Percentiles rank a stretch among this genome's conserved stretches.
Evolutionary conservation across 2,797 vertebrate genomes (phyloP).

Genomic region (Mus spretus): DNA sequence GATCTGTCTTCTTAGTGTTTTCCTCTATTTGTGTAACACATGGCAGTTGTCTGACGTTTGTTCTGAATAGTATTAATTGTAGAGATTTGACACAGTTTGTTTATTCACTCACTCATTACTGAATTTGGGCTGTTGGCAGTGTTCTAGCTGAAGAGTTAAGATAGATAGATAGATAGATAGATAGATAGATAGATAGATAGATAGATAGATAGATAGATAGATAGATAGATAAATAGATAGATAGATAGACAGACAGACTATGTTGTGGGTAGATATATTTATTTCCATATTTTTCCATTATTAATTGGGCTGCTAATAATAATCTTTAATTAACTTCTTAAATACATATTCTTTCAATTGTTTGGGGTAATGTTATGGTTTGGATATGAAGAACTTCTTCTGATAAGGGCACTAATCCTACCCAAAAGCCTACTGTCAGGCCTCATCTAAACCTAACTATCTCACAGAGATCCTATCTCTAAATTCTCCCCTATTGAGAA

Average conservation of each 20-base stretch:
- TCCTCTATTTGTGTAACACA: not conserved
- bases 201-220: too few relatives aligned
- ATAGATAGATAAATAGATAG: too few relatives aligned
- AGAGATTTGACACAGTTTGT: not conserved
- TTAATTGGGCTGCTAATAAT: not conserved
- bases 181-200: too few relatives aligned
- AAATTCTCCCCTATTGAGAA: not conserved
- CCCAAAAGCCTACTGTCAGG: not conserved
- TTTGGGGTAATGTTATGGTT: not conserved
- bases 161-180: too few relatives aligned
- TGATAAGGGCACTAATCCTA: not conserved
- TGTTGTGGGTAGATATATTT: slow-evolving; percentile 6
- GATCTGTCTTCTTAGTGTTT: not conserved
- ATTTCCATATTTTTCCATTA: slow-evolving; percentile 5
- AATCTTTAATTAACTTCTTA: not conserved
- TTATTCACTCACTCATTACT: not conserved
- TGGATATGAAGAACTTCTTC: not conserved
- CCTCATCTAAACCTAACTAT: not conserved
- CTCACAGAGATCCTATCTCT: not conserved
- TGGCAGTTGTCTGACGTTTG: not conserved
- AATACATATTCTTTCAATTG: not conserved
- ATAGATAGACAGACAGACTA: too few relatives aligned
- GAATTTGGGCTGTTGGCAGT: not conserved
- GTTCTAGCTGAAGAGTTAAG: not conserved
- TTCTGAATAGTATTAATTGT: not conserved